Conservation (phyloP, 2,113 vertebrate species). For the Ploceus nigricollis region DNA sequence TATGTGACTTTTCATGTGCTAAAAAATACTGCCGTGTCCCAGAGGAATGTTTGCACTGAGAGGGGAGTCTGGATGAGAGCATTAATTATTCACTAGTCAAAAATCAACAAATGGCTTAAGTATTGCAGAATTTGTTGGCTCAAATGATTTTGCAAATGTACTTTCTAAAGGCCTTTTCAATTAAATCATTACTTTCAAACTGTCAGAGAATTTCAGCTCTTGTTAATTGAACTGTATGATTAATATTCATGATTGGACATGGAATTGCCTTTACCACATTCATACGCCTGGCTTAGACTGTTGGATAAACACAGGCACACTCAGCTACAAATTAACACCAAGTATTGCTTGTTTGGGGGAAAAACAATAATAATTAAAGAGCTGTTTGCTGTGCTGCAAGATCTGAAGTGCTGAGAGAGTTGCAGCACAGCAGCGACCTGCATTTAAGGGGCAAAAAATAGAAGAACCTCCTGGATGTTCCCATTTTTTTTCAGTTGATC, state of each 20-base stretch:
- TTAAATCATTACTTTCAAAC: constrained; percentile 53
- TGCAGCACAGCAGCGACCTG: neutral
- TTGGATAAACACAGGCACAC: neutral
- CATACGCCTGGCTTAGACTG: neutral
- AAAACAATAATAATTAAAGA: neutral
- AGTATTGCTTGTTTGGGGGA: neutral
- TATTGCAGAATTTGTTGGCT: neutral
- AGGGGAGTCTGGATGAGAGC: constrained; percentile 26
- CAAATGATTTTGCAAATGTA: neutral
- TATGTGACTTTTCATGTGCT: neutral
- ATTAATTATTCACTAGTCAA: constrained; percentile 50
- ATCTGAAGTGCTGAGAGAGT: neutral
- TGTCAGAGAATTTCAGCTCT: constrained; percentile 51
- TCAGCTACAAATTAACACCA: constrained; percentile 12
- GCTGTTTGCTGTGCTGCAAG: neutral
- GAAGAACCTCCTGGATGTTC: neutral
- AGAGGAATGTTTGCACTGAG: constrained; percentile 36
- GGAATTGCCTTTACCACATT: constrained; percentile 33
- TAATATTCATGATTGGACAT: constrained; percentile 39
- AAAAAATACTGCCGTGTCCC: neutral
- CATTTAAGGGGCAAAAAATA: neutral
- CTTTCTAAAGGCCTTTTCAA: constrained; percentile 18
- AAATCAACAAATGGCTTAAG: constrained; percentile 58
- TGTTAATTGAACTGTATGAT: constrained; percentile 51
- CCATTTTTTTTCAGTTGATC: neutral